Evolutionary conservation across 2,888 invertebrate species (phyloP), one percentile per base, ranked within the genome.

Genomic region (Leptinotarsa peninsularis): DNA sequence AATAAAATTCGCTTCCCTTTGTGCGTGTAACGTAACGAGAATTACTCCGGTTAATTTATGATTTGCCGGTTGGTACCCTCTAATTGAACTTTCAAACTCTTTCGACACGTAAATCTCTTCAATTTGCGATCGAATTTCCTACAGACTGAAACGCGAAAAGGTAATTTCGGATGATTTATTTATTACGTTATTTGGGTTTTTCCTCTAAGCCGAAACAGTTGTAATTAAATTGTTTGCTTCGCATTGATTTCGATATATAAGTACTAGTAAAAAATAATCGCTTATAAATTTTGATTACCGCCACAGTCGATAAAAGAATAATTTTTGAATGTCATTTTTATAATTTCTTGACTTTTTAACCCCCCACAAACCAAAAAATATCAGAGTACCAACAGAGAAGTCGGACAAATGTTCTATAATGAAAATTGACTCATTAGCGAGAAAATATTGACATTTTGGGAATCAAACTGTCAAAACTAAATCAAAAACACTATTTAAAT

Each of bases 11-110:
- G 49, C 56, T 49, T 43, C 70, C 70, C 58, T 58, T 49, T 56
- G 69, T 70, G 70, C 70, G 70, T 58, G 70, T 58, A 70, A 43
- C 70, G 70, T 70, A 70, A 70, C 70, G 49, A 70, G 70, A 70
- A 60, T 70, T 18, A 23, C 58, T 58, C 2, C 7, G 21, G 70
- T n/a, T 70, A 70, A 70, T 70, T 70, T 58, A 70, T 70, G 49
- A 49, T 60, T 70, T 58, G 69, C 56, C 69, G 43, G 69, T 69
- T 33, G 69, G 69, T 69, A 69, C 54, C 69, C 69, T 56, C 69
- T 69, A 69, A 69, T 56, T 69, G 70, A 58, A 70, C 70, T 70
- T 70, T 58, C 58, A 13, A 70, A 70, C 70, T 70, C 49, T 70
- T 58, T 58, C 58, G 23, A 18, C 23, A 49, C 56, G 49, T 58